A percentile compares a stretch with the other conserved stretches of the same genome.
These are phyloP conservation scores for Crenichthys baileyi DNA, from an alignment of 2,797 vertebrate genomes.

Conservation along the genomic window DNA sequence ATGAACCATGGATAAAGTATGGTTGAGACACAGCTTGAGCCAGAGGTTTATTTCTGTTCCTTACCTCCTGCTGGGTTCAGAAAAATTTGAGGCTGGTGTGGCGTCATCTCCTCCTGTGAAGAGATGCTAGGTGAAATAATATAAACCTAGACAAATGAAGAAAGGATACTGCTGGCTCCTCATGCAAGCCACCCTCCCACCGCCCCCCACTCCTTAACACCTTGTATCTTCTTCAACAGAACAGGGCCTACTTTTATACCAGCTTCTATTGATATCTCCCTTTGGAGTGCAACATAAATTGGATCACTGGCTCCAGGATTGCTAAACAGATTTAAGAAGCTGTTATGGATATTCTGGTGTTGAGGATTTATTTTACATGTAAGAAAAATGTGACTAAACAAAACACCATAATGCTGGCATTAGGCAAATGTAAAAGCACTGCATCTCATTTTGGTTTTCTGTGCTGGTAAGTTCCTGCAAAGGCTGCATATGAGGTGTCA, in stretches of 20 bases:
- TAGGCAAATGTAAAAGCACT: constrained; percentile 15
- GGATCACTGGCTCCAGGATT: not conserved
- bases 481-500: constrained; percentile 52
- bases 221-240: not conserved
- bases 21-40: not conserved
- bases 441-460: constrained; percentile 12
- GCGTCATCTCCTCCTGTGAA: constrained; percentile 8
- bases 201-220: not conserved
- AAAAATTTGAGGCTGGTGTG: constrained; percentile 27
- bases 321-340: not conserved
- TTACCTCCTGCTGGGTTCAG: constrained; percentile 29
- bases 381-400: constrained; percentile 10
- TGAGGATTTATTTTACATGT: not conserved
- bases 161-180: not conserved
- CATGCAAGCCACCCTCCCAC: not conserved
- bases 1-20: not conserved
- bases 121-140: constrained; percentile 12
- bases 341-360: constrained; percentile 1
- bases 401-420: constrained; percentile 18
- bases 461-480: constrained; percentile 13
- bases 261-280: not conserved
- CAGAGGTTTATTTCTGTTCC: not conserved
- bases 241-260: not conserved
- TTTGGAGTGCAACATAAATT: not conserved
- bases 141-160: constrained; percentile 2